phyloP scores from a whole-genome alignment of 2,888 invertebrate species.

The Lasioglossum figueresi region DNA sequence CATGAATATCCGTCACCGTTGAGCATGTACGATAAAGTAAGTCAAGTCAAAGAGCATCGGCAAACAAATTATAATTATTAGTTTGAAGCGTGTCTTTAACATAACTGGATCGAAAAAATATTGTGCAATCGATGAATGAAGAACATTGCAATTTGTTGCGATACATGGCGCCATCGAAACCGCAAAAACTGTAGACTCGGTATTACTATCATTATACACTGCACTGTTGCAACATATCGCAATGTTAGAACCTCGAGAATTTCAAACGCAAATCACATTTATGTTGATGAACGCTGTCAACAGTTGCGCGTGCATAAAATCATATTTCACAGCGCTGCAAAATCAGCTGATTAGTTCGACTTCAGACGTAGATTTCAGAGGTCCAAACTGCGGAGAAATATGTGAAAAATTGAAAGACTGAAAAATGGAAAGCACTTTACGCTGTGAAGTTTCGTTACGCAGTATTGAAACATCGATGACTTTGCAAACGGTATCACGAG shows the following conservation, averaged over 20 bases:
- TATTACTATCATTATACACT: not conserved
- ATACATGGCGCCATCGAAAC: not conserved
- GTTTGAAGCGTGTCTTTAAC: not conserved
- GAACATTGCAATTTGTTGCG: not conserved
- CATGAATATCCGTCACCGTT: too few relatives aligned
- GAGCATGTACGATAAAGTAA: too few relatives aligned
- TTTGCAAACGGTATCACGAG: not conserved
- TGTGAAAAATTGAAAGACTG: constrained; percentile 6
- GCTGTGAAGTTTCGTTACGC: not conserved
- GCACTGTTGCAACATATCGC: not conserved
- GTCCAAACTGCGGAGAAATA: not conserved
- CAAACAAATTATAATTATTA: too few relatives aligned
- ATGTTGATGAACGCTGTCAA: not conserved
- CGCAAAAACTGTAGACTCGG: not conserved
- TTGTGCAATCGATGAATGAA: not conserved
- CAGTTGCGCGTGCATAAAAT: not conserved
- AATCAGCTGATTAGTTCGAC: constrained; percentile 28
- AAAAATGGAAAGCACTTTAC: constrained; percentile 1
- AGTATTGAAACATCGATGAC: not conserved
- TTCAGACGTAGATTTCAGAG: not conserved
- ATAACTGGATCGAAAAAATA: not conserved
- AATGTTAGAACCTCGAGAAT: not conserved
- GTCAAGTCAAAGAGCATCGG: too few relatives aligned
- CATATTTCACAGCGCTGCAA: not conserved
- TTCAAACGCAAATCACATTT: constrained; percentile 8